A percentile compares a stretch with the other conserved stretches of the same genome.
phyloP scores from a whole-genome alignment of 2,113 vertebrate species.

The Microtus pennsylvanicus region DNA sequence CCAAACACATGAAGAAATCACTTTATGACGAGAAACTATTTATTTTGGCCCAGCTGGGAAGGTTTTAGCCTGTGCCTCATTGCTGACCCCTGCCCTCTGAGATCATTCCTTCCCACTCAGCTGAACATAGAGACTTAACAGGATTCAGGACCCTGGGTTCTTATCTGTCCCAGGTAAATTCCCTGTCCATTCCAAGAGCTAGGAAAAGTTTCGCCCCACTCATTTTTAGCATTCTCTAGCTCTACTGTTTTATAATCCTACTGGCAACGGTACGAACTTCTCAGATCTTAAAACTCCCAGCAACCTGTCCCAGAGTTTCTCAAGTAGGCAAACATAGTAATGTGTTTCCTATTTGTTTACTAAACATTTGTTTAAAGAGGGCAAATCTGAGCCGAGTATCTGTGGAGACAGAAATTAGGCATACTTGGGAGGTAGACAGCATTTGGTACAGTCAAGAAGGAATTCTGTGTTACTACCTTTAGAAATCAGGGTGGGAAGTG shows the following conservation, averaged over 20 bases:
- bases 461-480: slow-evolving; percentile 17
- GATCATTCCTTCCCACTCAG: background rate
- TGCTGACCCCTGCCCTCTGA: background rate
- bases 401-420: background rate
- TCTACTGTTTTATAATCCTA: slow-evolving; percentile 16
- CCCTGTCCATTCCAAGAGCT: background rate
- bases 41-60: background rate
- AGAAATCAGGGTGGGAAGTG: slow-evolving; percentile 20
- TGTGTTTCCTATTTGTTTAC: slow-evolving; percentile 16
- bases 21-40: background rate
- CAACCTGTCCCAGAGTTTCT: slow-evolving; percentile 9
- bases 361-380: slow-evolving; percentile 35
- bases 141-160: background rate
- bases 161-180: background rate
- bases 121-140: background rate
- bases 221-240: background rate
- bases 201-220: background rate
- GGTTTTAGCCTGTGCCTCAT: background rate
- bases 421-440: background rate
- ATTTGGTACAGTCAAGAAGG: slow-evolving; percentile 15
- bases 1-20: background rate
- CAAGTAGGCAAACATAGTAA: slow-evolving; percentile 28
- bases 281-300: slow-evolving; percentile 20
- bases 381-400: background rate
- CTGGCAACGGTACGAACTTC: background rate